Evolutionary conservation across 92 coral and sea anemone genomes (phyloP), one percentile per base, ranked within the genome.

Genomic region (Zoanthus sansibaricus): DNA sequence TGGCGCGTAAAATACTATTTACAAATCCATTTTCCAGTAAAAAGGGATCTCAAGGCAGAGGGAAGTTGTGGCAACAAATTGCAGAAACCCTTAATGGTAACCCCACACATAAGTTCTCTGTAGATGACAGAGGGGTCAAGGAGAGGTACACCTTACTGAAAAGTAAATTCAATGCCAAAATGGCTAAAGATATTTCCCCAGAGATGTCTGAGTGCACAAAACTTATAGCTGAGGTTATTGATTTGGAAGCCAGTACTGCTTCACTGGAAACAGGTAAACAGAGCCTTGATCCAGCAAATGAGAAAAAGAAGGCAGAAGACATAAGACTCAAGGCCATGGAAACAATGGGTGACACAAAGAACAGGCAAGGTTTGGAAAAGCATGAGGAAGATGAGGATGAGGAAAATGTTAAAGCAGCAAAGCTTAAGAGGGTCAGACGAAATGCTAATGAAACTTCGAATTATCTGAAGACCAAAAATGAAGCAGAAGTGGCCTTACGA

Each of bases 321-420:
- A 56, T 5, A 56, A 56, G 64, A 56, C 64, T 56, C 64, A 56
- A 56, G 16, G 64, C 64, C 64, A 56, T 56, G 64, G 17, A 56
- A 56, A 56, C 64, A 56, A 56, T 56, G 64, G 64, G 64, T 56
- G 64, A 56, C 64, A 56, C 64, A 56, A 56, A 56, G n/a, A 56
- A 56, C 64, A 56, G 64, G 64, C 9, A 56, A 56, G 64, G 16
- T 9, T 56, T 56, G 64, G 64, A 56, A 56, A 5, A 56, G 64
- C 1, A 56, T 5, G 64, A 56, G 64, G 64, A 56, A 56, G 64
- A 56, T 12, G 64, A 56, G 4, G 13, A 56, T 56, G 64, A 56
- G 64, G 64, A 56, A 56, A 16, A 56, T 56, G 64, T 56, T 56
- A 12, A 56, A 56, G 64, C 64, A 56, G 64, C 14, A 56, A 56